phyloP scores from a whole-genome alignment of 2,797 vertebrate species.

The Scolopax bukidnonensis region DNA sequence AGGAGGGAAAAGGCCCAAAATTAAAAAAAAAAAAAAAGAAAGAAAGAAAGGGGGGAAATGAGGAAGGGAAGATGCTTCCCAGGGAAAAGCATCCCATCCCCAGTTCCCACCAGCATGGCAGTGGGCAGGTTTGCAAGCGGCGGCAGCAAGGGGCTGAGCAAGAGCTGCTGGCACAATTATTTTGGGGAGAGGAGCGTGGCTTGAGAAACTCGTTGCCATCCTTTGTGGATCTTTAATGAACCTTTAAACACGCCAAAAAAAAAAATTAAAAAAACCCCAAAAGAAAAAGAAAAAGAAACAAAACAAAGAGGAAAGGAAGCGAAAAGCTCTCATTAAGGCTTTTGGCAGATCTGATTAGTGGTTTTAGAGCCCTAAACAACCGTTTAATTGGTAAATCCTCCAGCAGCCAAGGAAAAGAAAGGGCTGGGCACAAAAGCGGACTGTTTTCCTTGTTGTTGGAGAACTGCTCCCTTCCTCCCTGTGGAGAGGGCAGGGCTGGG shows the following conservation, averaged over 20 bases:
- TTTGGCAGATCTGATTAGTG: slow-evolving; percentile 74
- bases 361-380: slow-evolving; percentile 60
- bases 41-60: rapidly evolving
- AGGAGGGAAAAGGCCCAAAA: background rate
- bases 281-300: background rate
- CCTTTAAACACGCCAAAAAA: slow-evolving; percentile 56
- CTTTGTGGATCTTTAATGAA: slow-evolving; percentile 68
- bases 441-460: background rate
- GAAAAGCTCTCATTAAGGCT: slow-evolving; percentile 67
- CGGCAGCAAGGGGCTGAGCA: background rate
- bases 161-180: background rate
- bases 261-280: background rate
- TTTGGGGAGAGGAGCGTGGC: background rate
- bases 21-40: no score
- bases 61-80: background rate
- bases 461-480: background rate
- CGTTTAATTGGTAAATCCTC: slow-evolving; percentile 60
- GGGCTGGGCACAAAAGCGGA: background rate
- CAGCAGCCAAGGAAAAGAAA: slow-evolving; percentile 3
- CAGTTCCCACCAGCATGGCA: background rate
- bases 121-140: background rate
- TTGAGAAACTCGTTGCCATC: slow-evolving; percentile 6
- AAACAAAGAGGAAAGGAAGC: slow-evolving; percentile 39
- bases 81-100: background rate
- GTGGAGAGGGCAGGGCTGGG: background rate